Base-by-base conservation (phyloP, 2,797 vertebrate genomes). In the Distichodus sexfasciatus region DNA sequence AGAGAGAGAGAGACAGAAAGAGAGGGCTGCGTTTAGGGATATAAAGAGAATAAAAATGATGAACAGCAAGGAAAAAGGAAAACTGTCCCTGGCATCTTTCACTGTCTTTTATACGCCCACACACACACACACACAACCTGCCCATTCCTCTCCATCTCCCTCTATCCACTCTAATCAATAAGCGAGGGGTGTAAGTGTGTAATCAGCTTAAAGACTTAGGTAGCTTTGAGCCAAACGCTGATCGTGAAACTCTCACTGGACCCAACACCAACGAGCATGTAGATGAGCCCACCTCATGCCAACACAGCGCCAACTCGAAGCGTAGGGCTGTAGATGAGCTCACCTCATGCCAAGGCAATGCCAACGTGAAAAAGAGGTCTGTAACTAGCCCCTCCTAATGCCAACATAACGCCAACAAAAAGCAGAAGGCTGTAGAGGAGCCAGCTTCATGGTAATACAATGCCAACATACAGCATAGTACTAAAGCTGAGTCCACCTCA, bases 271-370 rank as follows among this genome's bases (percentile, higher is more conserved):
- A n/a, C n/a, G n/a, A n/a, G n/a, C n/a, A n/a, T n/a, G n/a, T n/a
- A n/a, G n/a, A n/a, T n/a, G n/a, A n/a, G n/a, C n/a, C n/a, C n/a
- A n/a, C n/a, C 47, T 26, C 10, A 43, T 59, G 44, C 23, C 19
- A 55, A 24, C 41, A 40, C 38, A 71, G 47, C 26, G 7, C 24
- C 19, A 12, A 24, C 36, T 17, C 21, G 43, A 17, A 88, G 82
- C 75, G 77, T 71, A 80, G 50, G 72, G 78, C 82, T 77, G 83
- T 78, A 17, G 53, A 80, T 71, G 76, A 48, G 29, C 35, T 1
- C 1, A 53, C 8, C 9, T 66, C 31, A 50, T 35, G 44, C 29
- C 31, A 35, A 46, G 40, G 40, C 3, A 67, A 55, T 47, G 47
- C 24, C 14, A 36, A 1, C 38, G 6, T 9, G 8, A 57, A 41